A percentile compares a stretch with the other conserved stretches of the same genome.
phyloP scores from a whole-genome alignment of 1,140 invertebrate species.

The Drosophila sulfurigaster region DNA sequence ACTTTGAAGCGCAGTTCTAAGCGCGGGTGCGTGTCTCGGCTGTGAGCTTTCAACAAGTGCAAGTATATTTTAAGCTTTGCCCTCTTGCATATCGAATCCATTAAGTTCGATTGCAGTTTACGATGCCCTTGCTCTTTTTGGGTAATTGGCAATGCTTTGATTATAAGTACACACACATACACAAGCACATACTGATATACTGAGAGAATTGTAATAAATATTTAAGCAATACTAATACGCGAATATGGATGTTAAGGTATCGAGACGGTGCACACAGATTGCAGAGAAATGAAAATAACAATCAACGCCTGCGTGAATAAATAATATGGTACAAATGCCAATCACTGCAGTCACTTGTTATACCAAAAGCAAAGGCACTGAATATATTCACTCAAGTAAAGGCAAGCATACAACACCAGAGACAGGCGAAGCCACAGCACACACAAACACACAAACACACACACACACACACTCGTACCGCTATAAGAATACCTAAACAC shows the following conservation, averaged over 20 bases:
- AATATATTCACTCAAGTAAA: slow-evolving; percentile 7
- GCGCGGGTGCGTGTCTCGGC: neutral
- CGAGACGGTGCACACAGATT: slow-evolving; percentile 17
- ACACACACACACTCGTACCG: neutral
- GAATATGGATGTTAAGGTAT: neutral
- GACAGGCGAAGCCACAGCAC: neutral
- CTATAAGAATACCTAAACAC: neutral
- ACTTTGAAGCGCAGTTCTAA: neutral
- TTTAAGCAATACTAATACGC: slow-evolving; percentile 28
- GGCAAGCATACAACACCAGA: neutral
- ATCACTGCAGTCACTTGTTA: slow-evolving; percentile 16
- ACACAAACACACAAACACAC: neutral
- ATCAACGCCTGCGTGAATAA: slow-evolving; percentile 41
- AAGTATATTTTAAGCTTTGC: neutral
- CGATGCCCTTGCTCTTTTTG: neutral
- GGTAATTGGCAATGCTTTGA: neutral
- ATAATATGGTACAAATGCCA: slow-evolving; percentile 30
- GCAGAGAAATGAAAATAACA: slow-evolving; percentile 24
- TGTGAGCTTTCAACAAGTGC: slow-evolving; percentile 5
- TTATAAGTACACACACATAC: slow-evolving; percentile 6
- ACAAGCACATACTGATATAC: neutral
- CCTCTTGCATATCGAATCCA: neutral
- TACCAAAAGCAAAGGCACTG: slow-evolving; percentile 4
- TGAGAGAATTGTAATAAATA: slow-evolving; percentile 23
- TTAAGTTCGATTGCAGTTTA: neutral